Evolutionary conservation across 2,888 invertebrate genomes (phyloP).

Genomic region (Leptarthrus brevirostris): DNA sequence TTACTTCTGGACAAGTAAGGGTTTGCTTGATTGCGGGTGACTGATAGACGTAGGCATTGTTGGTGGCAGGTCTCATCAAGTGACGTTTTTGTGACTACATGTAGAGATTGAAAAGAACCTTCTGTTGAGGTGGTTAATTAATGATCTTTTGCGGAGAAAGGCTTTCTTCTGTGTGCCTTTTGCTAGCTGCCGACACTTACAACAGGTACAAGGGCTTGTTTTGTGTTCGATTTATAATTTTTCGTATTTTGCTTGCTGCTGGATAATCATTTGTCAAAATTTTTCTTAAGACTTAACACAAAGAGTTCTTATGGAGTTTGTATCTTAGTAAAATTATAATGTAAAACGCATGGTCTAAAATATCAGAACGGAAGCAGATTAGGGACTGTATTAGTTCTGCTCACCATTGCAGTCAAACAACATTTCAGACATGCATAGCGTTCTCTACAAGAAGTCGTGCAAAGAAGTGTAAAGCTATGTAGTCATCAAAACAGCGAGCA

Average conservation of each 20-base stretch:
- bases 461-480: no score
- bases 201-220: slow-evolving; percentile 5
- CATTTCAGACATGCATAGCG: no score
- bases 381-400: no score
- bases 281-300: slow-evolving; percentile 6
- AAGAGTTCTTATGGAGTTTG: no score
- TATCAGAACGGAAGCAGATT: no score
- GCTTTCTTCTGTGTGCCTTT: slow-evolving; percentile 17
- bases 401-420: no score
- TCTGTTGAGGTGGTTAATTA: slow-evolving; percentile 21
- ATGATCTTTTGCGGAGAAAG: slow-evolving; percentile 30
- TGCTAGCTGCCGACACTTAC: slow-evolving; percentile 3
- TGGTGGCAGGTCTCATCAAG: slow-evolving; percentile 9
- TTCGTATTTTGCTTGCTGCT: neutral
- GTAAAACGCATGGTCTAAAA: no score
- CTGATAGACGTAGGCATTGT: slow-evolving; percentile 12
- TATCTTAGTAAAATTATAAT: no score
- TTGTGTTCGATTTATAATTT: neutral
- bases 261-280: slow-evolving; percentile 14
- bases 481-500: no score
- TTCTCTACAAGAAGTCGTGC: no score
- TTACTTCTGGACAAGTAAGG: slow-evolving; percentile 13
- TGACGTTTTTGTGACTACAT: slow-evolving; percentile 11
- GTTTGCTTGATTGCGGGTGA: slow-evolving; percentile 20
- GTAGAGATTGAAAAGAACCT: neutral